Percentiles rank a stretch among this genome's conserved stretches.
These are phyloP conservation scores for Diplodus puntazzo DNA, from an alignment of 2,797 vertebrate species.

Conservation along the genomic window DNA sequence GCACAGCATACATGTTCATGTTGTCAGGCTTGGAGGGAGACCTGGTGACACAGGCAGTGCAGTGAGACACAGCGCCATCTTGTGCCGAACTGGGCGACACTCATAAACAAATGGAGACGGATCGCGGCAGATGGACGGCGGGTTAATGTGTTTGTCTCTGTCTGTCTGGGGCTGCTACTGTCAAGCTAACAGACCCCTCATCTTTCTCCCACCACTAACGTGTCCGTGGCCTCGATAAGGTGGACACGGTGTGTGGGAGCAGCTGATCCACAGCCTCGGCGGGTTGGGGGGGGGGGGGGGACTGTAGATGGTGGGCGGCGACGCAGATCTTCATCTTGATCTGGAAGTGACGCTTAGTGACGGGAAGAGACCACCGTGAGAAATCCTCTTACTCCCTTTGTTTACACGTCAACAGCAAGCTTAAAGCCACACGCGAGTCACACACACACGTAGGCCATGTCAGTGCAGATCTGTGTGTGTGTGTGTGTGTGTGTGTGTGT, in stretches of 20 bases:
- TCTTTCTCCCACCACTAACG: fast-evolving
- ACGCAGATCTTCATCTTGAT: slow-evolving; percentile 32
- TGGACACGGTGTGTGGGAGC: no score
- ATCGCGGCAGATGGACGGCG: slow-evolving; percentile 4
- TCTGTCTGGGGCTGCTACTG: not conserved
- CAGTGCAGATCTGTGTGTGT: not conserved
- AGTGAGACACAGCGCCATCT: slow-evolving; percentile 70
- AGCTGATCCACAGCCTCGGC: not conserved
- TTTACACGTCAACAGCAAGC: slow-evolving; percentile 6
- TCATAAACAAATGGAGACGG: slow-evolving; percentile 46
- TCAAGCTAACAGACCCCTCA: not conserved
- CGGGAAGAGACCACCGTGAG: slow-evolving; percentile 24
- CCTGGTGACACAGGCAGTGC: slow-evolving; percentile 56
- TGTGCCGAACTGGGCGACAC: slow-evolving; percentile 31
- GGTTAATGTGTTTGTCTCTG: fast-evolving
- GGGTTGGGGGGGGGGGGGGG: slow-evolving; percentile 15
- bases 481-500: no score
- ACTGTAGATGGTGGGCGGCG: slow-evolving; percentile 56
- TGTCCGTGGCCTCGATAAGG: no score
- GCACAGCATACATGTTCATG: slow-evolving; percentile 86
- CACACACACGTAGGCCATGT: not conserved
- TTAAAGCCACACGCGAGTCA: not conserved
- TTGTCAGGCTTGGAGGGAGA: slow-evolving; percentile 35
- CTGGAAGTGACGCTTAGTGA: slow-evolving; percentile 46
- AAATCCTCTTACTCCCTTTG: slow-evolving; percentile 42